Evolutionary conservation across 2,888 invertebrate genomes (phyloP).

Genomic region (Trisateles emortualis): DNA sequence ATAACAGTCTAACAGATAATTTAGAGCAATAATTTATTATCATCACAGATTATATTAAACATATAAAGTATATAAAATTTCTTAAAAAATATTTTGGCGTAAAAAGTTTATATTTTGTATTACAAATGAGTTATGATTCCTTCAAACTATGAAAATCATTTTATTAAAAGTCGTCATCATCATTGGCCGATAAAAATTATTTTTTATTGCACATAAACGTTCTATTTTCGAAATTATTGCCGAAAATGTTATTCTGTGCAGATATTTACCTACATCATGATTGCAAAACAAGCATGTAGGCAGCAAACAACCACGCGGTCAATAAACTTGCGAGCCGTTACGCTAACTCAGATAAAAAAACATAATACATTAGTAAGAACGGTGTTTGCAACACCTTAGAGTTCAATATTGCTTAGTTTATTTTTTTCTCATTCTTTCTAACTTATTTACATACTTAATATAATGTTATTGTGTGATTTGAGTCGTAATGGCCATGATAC

Average conservation of each 20-base stretch:
- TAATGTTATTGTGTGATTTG: conserved; percentile 9
- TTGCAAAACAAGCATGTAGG: conserved; percentile 35
- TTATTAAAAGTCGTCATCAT: too few relatives aligned
- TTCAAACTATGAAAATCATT: too few relatives aligned
- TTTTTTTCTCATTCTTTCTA: conserved; percentile 13
- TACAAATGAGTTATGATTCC: too few relatives aligned
- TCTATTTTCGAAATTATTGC: neutral
- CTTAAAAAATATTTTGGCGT: too few relatives aligned
- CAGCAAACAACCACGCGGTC: conserved; percentile 39
- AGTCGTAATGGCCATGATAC: conserved; percentile 1
- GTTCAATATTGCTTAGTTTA: conserved; percentile 25
- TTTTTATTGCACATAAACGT: neutral
- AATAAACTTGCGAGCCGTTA: conserved; percentile 35
- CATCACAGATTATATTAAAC: too few relatives aligned
- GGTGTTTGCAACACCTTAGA: conserved; percentile 35
- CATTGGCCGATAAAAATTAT: neutral
- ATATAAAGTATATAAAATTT: too few relatives aligned
- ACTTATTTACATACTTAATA: conserved; percentile 18
- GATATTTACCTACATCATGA: conserved; percentile 36
- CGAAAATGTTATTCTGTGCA: conserved; percentile 4
- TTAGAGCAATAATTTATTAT: too few relatives aligned
- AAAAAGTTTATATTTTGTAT: too few relatives aligned
- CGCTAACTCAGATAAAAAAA: conserved; percentile 35
- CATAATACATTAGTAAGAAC: conserved; percentile 22
- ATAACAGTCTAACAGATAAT: too few relatives aligned